These are phyloP conservation scores for Aspidiotus destructor DNA, from an alignment of 2,888 invertebrate species.

Conservation along the genomic window DNA sequence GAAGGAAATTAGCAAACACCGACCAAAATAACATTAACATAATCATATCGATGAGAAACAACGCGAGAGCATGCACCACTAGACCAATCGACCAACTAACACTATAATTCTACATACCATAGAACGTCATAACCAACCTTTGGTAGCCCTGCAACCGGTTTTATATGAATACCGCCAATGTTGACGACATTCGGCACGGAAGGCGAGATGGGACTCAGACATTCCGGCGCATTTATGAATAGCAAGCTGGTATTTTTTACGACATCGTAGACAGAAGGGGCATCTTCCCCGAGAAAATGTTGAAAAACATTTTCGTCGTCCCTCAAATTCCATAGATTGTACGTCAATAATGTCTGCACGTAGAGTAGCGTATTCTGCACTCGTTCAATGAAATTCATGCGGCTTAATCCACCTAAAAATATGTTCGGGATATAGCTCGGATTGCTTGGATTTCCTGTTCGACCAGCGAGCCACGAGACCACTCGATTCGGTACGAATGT, in stretches of 20 bases:
- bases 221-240: slow-evolving; percentile 7
- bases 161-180: slow-evolving; percentile 19
- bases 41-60: too few relatives aligned
- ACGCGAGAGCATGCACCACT: too few relatives aligned
- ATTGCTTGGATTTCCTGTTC: slow-evolving; percentile 36
- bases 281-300: neutral
- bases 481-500: slow-evolving; percentile 35
- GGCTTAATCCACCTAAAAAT: neutral
- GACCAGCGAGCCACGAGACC: slow-evolving; percentile 36
- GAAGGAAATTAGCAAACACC: too few relatives aligned
- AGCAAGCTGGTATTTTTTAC: slow-evolving; percentile 13
- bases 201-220: slow-evolving; percentile 2
- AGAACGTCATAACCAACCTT: neutral
- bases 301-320: neutral
- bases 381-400: slow-evolving; percentile 14
- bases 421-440: slow-evolving; percentile 40
- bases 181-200: slow-evolving; percentile 19
- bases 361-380: neutral
- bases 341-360: neutral
- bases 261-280: slow-evolving; percentile 6
- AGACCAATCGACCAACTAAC: too few relatives aligned
- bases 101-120: too few relatives aligned
- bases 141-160: slow-evolving; percentile 1
- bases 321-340: neutral
- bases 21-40: too few relatives aligned